Conservation (phyloP, 2,888 invertebrate species). For the Cloeon dipterum region DNA sequence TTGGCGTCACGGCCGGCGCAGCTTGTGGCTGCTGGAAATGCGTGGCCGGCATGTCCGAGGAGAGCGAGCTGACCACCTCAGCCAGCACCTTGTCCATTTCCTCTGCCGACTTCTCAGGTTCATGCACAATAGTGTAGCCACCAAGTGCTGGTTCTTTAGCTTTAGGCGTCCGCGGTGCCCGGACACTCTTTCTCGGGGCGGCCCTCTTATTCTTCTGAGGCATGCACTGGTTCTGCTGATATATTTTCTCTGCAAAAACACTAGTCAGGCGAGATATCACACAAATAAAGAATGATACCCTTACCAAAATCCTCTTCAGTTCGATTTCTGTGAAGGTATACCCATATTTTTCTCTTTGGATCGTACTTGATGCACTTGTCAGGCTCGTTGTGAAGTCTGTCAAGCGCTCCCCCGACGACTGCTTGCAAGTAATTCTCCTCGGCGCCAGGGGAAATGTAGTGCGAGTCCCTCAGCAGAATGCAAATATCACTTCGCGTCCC, state of each 20-base stretch:
- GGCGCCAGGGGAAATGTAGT: constrained; percentile 27
- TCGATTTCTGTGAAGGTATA: constrained; percentile 65
- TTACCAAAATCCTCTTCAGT: constrained; percentile 39
- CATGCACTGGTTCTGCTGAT: constrained; percentile 38
- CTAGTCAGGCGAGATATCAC: too few relatives aligned
- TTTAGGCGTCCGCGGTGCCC: constrained; percentile 15
- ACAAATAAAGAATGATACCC: constrained; percentile 8
- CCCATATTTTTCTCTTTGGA: constrained; percentile 78
- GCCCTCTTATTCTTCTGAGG: constrained; percentile 19
- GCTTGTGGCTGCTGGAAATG: constrained; percentile 3
- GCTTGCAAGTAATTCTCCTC: constrained; percentile 47
- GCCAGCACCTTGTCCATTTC: too few relatives aligned
- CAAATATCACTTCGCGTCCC: constrained; percentile 81
- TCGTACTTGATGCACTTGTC: constrained; percentile 91
- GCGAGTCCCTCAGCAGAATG: constrained; percentile 57
- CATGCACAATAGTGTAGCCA: too few relatives aligned
- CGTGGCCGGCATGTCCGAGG: too few relatives aligned
- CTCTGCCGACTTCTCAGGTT: too few relatives aligned
- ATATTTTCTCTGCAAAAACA: constrained; percentile 43
- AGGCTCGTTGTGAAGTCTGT: constrained; percentile 68
- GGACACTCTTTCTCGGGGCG: constrained; percentile 8
- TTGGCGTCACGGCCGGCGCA: constrained; percentile 1
- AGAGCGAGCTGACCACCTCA: too few relatives aligned
- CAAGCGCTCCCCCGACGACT: constrained; percentile 74
- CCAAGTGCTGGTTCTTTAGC: background rate